These are phyloP conservation scores for Ruditapes philippinarum DNA, from an alignment of 1,140 invertebrate species.

Conservation along the genomic window DNA sequence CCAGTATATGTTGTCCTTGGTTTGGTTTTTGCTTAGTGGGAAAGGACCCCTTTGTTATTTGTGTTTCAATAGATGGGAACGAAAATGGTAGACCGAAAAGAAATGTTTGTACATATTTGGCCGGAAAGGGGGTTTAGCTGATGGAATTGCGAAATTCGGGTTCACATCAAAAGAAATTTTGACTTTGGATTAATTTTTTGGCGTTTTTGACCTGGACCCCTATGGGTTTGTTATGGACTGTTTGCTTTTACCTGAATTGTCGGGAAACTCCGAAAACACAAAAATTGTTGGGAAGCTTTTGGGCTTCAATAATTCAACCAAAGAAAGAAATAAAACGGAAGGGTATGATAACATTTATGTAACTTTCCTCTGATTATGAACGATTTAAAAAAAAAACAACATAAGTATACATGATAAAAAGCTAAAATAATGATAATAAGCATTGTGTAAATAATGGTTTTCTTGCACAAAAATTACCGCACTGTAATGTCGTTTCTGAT, in stretches of 20 bases:
- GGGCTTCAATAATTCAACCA: constrained; percentile 72
- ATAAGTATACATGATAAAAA: too few relatives aligned
- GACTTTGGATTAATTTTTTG: constrained; percentile 87
- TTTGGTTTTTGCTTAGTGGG: constrained; percentile 85
- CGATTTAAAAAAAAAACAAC: too few relatives aligned
- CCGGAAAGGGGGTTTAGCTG: constrained; percentile 66
- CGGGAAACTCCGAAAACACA: constrained; percentile 79
- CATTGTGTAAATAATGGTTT: too few relatives aligned
- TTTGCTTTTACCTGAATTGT: constrained; percentile 87
- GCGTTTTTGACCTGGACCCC: constrained; percentile 87
- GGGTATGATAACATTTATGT: constrained; percentile 65
- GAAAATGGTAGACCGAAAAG: constrained; percentile 77
- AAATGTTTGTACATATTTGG: constrained; percentile 80
- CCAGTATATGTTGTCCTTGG: constrained; percentile 82
- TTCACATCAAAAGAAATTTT: constrained; percentile 79
- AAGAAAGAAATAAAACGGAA: constrained; percentile 79
- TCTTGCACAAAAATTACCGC: too few relatives aligned
- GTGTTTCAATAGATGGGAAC: constrained; percentile 81
- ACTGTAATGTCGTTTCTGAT: too few relatives aligned
- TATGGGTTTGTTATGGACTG: constrained; percentile 86
- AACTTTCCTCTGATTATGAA: neutral
- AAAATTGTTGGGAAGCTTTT: constrained; percentile 74
- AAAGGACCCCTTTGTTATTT: constrained; percentile 86
- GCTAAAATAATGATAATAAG: too few relatives aligned
- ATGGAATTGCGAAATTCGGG: constrained; percentile 74